Conservation (phyloP, 1,140 invertebrate genomes). For the Micrasema minimum region DNA sequence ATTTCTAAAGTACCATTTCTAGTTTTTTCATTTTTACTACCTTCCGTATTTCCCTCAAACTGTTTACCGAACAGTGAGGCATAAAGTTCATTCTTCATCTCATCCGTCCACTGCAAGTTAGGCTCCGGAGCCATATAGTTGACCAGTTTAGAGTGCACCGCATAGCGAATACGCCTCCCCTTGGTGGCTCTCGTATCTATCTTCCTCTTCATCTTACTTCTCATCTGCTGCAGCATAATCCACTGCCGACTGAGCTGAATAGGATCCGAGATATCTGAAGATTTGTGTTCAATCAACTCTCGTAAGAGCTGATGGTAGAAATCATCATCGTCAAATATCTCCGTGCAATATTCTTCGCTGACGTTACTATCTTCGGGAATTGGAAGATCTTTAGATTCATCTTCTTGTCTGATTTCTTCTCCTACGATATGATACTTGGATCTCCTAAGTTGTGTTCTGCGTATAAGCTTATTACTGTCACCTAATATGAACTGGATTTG, state of each 20-base stretch:
- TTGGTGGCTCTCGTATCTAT: slow-evolving; percentile 93
- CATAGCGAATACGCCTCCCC: slow-evolving; percentile 89
- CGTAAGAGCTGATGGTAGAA: slow-evolving; percentile 94
- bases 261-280: slow-evolving; percentile 83
- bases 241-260: slow-evolving; percentile 84
- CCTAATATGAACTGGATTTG: slow-evolving; percentile 88
- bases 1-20: slow-evolving; percentile 1
- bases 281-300: slow-evolving; percentile 93
- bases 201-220: slow-evolving; percentile 90
- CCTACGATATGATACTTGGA: slow-evolving; percentile 81
- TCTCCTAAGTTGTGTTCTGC: slow-evolving; percentile 83
- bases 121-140: slow-evolving; percentile 93
- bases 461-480: slow-evolving; percentile 81
- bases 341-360: slow-evolving; percentile 75
- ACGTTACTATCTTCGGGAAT: slow-evolving; percentile 58
- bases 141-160: slow-evolving; percentile 89
- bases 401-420: slow-evolving; percentile 58
- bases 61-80: slow-evolving; percentile 85
- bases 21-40: slow-evolving; percentile 24
- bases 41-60: slow-evolving; percentile 58
- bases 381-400: slow-evolving; percentile 49
- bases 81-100: slow-evolving; percentile 83
- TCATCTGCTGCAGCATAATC: slow-evolving; percentile 89
- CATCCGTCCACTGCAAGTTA: slow-evolving; percentile 76
- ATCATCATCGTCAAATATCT: slow-evolving; percentile 97